Evolutionary conservation across 2,797 vertebrate genomes (phyloP).

Genomic region (Acrocephalus scirpaceus): DNA sequence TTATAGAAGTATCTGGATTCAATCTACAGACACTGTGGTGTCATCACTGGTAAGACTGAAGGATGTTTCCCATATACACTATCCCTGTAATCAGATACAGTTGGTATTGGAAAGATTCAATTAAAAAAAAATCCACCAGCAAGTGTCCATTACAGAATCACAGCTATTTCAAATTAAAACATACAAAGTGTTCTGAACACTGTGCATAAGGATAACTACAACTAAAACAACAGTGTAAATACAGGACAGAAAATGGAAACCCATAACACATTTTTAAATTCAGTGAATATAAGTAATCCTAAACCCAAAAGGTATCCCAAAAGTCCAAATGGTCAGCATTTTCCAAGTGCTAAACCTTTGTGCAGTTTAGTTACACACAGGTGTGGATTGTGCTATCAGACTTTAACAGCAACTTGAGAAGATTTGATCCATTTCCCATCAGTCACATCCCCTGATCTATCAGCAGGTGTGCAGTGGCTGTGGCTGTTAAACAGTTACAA

Average conservation of each 20-base stretch:
- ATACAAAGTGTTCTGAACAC: not conserved
- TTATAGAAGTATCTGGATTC: not conserved
- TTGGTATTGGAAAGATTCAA: not conserved
- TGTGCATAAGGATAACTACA: not conserved
- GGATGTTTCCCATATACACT: not conserved
- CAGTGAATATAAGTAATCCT: not conserved
- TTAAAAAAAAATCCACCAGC: not conserved
- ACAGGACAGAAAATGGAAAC: not conserved
- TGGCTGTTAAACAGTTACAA: not conserved
- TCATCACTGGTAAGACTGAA: not conserved
- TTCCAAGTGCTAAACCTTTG: not conserved
- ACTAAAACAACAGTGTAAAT: not conserved
- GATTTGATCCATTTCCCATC: not conserved
- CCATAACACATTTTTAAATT: not conserved
- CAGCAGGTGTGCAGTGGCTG: not conserved
- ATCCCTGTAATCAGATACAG: not conserved
- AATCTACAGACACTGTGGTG: not conserved
- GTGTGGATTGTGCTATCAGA: not conserved
- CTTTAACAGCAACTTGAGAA: not conserved
- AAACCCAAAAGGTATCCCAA: not conserved
- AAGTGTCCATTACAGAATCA: not conserved
- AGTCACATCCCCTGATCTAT: not conserved
- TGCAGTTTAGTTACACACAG: not conserved
- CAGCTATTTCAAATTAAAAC: not conserved
- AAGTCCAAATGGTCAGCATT: not conserved